Conservation (phyloP, 2,888 invertebrate species). For the Miltochrista miniata region DNA sequence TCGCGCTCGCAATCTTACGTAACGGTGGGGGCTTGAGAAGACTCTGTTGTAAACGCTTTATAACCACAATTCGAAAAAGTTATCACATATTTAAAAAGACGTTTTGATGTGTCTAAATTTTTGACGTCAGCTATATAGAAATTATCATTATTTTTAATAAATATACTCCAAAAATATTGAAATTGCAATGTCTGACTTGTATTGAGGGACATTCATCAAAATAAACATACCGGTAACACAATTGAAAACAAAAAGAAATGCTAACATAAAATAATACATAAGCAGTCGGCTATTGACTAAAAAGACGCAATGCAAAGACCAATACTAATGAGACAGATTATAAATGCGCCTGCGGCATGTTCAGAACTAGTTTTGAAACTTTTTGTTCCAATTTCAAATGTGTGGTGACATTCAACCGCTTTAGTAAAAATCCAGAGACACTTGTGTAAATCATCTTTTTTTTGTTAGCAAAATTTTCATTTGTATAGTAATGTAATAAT, state of each 20-base stretch:
- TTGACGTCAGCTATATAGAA: slow-evolving; percentile 16
- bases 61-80: slow-evolving; percentile 40
- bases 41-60: slow-evolving; percentile 32
- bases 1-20: slow-evolving; percentile 32
- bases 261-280: slow-evolving; percentile 27
- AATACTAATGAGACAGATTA: slow-evolving; percentile 42
- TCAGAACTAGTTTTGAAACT: slow-evolving; percentile 12
- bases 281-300: slow-evolving; percentile 32
- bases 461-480: neutral
- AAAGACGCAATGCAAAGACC: slow-evolving; percentile 22
- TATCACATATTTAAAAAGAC: slow-evolving; percentile 27
- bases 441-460: neutral
- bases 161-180: no score
- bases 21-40: slow-evolving; percentile 27
- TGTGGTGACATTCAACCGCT: slow-evolving; percentile 12
- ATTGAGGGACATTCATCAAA: no score
- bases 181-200: no score
- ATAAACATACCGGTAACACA: no score
- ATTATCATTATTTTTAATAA: no score
- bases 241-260: no score
- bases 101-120: slow-evolving; percentile 19
- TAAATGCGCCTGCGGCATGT: slow-evolving; percentile 23
- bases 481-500: neutral
- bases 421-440: neutral
- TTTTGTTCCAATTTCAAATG: slow-evolving; percentile 29